Percentiles rank a stretch among this genome's conserved stretches.
These are phyloP conservation scores for Cyrtodaria siliqua DNA, from an alignment of 2,888 invertebrate genomes.

Conservation along the genomic window DNA sequence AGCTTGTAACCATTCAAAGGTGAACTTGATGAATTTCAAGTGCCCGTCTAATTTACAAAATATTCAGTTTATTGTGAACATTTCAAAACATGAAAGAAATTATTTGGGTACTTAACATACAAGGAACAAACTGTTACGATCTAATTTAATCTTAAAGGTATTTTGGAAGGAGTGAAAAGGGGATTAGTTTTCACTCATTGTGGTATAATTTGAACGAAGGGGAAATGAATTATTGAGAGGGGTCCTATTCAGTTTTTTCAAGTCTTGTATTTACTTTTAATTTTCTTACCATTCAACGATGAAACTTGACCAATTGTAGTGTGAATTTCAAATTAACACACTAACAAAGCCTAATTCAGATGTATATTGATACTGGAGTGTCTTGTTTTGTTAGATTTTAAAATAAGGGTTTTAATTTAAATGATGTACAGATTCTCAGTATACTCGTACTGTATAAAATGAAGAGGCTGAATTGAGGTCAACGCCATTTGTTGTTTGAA, in stretches of 20 bases:
- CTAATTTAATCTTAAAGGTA: constrained; percentile 42
- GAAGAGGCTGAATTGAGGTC: too few relatives aligned
- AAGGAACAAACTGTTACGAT: constrained; percentile 53
- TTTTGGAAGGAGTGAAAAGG: constrained; percentile 17
- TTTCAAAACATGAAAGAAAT: constrained; percentile 58
- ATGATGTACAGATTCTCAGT: too few relatives aligned
- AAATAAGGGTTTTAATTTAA: too few relatives aligned
- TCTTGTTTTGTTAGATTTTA: too few relatives aligned
- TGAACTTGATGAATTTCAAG: constrained; percentile 39
- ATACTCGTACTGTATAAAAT: too few relatives aligned
- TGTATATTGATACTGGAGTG: too few relatives aligned
- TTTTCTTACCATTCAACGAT: constrained; percentile 20
- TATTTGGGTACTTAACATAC: constrained; percentile 52
- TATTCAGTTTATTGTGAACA: constrained; percentile 55
- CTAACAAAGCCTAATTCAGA: too few relatives aligned
- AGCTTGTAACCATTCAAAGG: constrained; percentile 31
- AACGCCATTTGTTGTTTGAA: too few relatives aligned
- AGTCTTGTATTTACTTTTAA: constrained; percentile 44
- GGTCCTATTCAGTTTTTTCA: constrained; percentile 20
- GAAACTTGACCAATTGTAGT: not conserved
- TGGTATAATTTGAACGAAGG: constrained; percentile 42
- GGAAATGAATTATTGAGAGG: constrained; percentile 36
- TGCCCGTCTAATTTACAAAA: constrained; percentile 53
- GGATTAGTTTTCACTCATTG: constrained; percentile 47
- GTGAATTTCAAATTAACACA: constrained; percentile 3